Base-by-base conservation (phyloP, 1,140 invertebrate genomes). In the Conus ventricosus region DNA sequence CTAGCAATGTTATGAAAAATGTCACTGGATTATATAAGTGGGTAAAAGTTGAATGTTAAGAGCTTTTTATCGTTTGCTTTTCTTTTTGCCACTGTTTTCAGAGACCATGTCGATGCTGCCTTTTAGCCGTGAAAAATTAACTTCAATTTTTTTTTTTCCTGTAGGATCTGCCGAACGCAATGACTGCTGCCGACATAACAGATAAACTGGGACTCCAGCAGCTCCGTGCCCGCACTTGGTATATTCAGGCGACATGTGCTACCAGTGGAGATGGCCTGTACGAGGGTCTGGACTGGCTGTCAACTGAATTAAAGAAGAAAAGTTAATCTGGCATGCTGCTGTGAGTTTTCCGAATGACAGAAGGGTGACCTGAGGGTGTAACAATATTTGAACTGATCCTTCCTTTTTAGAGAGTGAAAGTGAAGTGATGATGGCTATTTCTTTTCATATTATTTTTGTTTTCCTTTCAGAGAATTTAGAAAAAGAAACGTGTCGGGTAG, bases 201-300 rank as follows among this genome's bases (percentile, higher is more conserved):
- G 99, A 99, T 95, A 99, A 99, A 96, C 96, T 99, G 94, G 98
- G 98, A 82, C 96, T 99, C 93, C 98, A 99, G 82, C 87, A 96
- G 88, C 95, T 99, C 91, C 96, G 98, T 90, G 98, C 98, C 71
- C 88, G 92, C 83, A 87, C 89, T 39, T 99, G 98, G 99, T 99
- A 99, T 96, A 99, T 99, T 94, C 98, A 99, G 96, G 98, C 98
- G 92, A 99, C 98, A 91, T 99, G 98, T 96, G 99, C 99, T 94
- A 99, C 98, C 87, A 98, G 98, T 95, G 99, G 99, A 88, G 97
- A 99, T 95, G 99, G 99, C 91, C 97, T 99, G 89, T 99, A 99
- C 95, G 99, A 99, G 96, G 99, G 99, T 92, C 97, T 99, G 88
- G 99, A 99, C 96, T 99, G 98, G 99, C 97, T 99, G 92, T 99